These are phyloP conservation scores for Orbicella faveolata DNA, from an alignment of 64 coral and sea anemone genomes.

Conservation along the genomic window DNA sequence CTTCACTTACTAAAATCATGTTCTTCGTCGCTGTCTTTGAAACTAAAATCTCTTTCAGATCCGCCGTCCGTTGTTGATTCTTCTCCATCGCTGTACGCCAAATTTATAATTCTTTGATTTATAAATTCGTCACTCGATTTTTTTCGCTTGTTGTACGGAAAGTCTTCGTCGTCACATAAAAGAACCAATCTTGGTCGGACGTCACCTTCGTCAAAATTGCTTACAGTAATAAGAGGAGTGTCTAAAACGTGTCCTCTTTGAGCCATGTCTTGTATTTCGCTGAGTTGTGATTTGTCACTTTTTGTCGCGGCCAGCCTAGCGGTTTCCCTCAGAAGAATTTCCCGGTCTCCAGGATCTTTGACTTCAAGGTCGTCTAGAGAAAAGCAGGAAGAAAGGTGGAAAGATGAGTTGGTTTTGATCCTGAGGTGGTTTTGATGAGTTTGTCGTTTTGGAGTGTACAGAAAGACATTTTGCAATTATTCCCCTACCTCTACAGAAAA, in stretches of 20 bases:
- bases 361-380: constrained; percentile 31
- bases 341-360: neutral
- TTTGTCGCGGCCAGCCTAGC: neutral
- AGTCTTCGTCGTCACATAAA: neutral
- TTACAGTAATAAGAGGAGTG: neutral
- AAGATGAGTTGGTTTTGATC: too few relatives aligned
- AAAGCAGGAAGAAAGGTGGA: neutral
- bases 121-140: neutral
- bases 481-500: too few relatives aligned
- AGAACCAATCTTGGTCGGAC: neutral
- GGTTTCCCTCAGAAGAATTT: neutral
- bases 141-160: neutral
- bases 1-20: constrained; percentile 21
- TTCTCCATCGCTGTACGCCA: neutral
- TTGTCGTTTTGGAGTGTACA: too few relatives aligned
- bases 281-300: neutral
- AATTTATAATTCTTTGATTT: constrained; percentile 12
- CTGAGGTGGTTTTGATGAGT: too few relatives aligned
- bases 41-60: constrained; percentile 10
- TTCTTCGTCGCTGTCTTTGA: constrained; percentile 10
- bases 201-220: constrained; percentile 33
- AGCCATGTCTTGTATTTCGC: neutral
- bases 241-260: neutral
- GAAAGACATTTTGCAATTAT: too few relatives aligned
- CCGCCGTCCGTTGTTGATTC: neutral